Evolutionary conservation across 2,888 invertebrate genomes (phyloP).

Genomic region (Sesamia inferens): DNA sequence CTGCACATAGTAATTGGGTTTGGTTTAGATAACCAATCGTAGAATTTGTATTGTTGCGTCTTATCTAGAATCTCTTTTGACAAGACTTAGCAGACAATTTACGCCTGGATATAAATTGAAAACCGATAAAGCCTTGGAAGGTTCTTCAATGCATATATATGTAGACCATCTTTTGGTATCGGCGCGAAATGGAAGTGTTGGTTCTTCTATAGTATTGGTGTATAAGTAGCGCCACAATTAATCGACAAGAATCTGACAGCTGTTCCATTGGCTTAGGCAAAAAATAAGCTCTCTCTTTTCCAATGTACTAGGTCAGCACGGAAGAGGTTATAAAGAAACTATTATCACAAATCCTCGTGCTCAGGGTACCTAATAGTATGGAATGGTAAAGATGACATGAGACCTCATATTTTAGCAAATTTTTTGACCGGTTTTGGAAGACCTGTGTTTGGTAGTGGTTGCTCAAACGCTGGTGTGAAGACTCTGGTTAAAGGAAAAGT

Average conservation of each 20-base stretch:
- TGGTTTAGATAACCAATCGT: not conserved
- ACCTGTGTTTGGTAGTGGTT: not conserved
- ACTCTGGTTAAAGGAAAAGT: not conserved
- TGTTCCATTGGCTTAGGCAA: not conserved
- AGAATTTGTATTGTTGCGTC: constrained; percentile 1
- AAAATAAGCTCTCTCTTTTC: not conserved
- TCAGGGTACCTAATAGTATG: not conserved
- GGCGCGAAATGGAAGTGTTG: not conserved
- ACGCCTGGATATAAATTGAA: constrained; percentile 4
- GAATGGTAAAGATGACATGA: not conserved
- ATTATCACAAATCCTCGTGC: not conserved
- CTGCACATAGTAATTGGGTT: not conserved
- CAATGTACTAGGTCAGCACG: too few relatives aligned
- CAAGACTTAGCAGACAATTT: not conserved
- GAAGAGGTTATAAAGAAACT: not conserved
- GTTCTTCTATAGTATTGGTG: not conserved
- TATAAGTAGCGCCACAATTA: not conserved
- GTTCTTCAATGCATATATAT: not conserved
- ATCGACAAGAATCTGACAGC: not conserved
- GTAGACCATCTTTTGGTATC: not conserved
- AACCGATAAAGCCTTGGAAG: not conserved
- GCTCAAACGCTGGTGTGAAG: too few relatives aligned
- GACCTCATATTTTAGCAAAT: too few relatives aligned
- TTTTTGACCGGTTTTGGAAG: not conserved
- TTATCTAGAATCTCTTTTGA: constrained; percentile 14